A percentile compares a stretch with the other conserved stretches of the same genome.
Evolutionary conservation across 2,888 invertebrate genomes (phyloP).

Genomic region (Coecobrya sp.): DNA sequence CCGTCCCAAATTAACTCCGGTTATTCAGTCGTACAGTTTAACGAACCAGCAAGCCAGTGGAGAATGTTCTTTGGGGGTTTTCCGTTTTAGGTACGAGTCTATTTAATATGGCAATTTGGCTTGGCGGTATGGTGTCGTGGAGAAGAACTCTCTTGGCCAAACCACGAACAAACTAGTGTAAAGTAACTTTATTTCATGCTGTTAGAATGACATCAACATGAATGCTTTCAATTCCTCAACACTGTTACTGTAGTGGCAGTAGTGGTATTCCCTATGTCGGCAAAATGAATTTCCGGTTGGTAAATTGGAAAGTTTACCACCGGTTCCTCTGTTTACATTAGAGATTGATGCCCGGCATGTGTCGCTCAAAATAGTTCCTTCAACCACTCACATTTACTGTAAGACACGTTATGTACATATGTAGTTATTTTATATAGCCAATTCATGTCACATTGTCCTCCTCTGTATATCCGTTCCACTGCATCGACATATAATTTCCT

Average conservation of each 20-base stretch:
- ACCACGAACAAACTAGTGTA: constrained; percentile 5
- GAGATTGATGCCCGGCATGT: constrained; percentile 58
- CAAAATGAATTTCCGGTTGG: constrained; percentile 61
- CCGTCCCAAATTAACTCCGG: constrained; percentile 42
- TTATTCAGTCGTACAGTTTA: constrained; percentile 38
- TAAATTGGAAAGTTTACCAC: constrained; percentile 36
- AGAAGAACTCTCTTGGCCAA: background rate
- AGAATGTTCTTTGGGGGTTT: constrained; percentile 31
- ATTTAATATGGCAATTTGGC: constrained; percentile 14
- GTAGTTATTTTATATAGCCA: constrained; percentile 3
- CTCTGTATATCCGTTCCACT: background rate
- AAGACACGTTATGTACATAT: constrained; percentile 14
- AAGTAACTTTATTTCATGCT: background rate
- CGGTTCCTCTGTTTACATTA: constrained; percentile 42
- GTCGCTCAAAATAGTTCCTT: constrained; percentile 30
- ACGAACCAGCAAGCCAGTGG: constrained; percentile 39
- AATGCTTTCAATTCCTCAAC: constrained; percentile 27
- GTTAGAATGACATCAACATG: background rate
- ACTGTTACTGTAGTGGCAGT: background rate
- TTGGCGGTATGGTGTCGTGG: constrained; percentile 18
- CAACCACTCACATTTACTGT: background rate
- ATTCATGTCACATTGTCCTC: background rate
- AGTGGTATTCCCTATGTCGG: constrained; percentile 12
- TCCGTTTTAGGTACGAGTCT: constrained; percentile 45
- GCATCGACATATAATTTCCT: background rate